phyloP scores from a whole-genome alignment of 2,113 vertebrate genomes.

The Pipa parva region DNA sequence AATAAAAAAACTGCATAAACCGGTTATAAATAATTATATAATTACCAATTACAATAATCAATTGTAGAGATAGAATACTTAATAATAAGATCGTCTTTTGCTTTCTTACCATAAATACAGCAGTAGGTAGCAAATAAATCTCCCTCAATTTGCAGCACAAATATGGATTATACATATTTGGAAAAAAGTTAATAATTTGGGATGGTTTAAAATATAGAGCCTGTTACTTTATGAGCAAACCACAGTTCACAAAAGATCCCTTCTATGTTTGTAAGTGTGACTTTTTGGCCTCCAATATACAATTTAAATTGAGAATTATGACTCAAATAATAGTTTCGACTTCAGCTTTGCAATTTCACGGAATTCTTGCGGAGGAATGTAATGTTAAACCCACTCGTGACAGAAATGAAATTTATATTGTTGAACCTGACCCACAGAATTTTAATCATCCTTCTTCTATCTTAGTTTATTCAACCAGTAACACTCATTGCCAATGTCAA shows the following conservation, averaged over 20 bases:
- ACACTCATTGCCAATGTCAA: slow-evolving; percentile 10
- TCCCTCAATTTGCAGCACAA: background rate
- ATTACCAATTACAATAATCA: too few relatives aligned
- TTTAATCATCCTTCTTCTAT: slow-evolving; percentile 31
- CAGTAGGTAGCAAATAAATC: background rate
- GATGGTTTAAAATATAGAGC: background rate
- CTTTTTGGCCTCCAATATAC: slow-evolving; percentile 6
- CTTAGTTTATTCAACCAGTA: slow-evolving; percentile 9
- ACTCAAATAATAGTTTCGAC: background rate
- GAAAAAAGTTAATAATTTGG: slow-evolving; percentile 9
- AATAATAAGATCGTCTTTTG: too few relatives aligned
- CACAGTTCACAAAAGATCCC: background rate
- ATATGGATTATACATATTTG: background rate
- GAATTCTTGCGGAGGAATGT: slow-evolving; percentile 9
- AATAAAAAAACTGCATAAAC: too few relatives aligned
- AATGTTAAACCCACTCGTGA: slow-evolving; percentile 9
- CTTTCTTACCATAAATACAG: background rate
- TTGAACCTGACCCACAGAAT: slow-evolving; percentile 11
- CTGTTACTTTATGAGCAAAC: background rate
- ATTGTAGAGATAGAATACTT: too few relatives aligned
- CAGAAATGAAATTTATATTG: slow-evolving; percentile 21
- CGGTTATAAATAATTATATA: too few relatives aligned
- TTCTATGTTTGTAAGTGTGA: background rate
- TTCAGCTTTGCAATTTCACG: background rate
- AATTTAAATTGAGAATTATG: slow-evolving; percentile 1